Evolutionary conservation across 1,140 invertebrate species (phyloP), one percentile per base, ranked within the genome.

Genomic region (Helicoverpa zea): DNA sequence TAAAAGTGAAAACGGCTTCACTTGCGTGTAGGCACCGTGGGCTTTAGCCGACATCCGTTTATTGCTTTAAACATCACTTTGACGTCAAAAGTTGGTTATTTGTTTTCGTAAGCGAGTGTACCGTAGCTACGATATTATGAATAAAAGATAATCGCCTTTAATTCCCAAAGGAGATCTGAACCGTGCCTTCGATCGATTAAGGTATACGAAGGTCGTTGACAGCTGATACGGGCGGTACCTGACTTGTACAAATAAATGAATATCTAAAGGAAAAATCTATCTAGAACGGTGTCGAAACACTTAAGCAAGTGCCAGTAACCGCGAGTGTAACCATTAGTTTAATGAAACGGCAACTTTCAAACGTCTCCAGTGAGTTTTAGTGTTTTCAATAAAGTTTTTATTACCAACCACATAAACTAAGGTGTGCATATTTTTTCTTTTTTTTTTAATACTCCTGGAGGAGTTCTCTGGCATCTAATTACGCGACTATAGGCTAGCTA

Each of bases 1-100:
- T 74, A 81, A 82, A 76, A 80, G 74, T 75, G 75, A 81, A 83
- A 83, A 83, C 79, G 70, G 14, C 74, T 76, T 76, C 56, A 63
- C 47, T 63, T 29, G 59, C 58, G 56, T 63, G 58, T 63, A 58
- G 18, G 12, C 18, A 29, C 11, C 14, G 47, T 73, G 70, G 70
- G 9, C 52, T 49, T 43, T 16, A 16, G 29, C 52, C 70, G 29
- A 56, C 70, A 72, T 72, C 52, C 52, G 52, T 73, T 73, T 73
- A 73, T 58, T 73, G 47, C 70, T 43, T 43, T 29, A 54, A 72
- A 43, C 49, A 47, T 70, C 66, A 70, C 66, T 70, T 70, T 70
- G 49, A 70, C 43, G 49, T 52, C 7, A n/a, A 52, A 52, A 72
- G 49, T 58, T 58, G 56, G 16, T 56, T n/a, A n/a, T 64, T 47